Conservation (phyloP, 2,888 invertebrate species). For the Diloba caeruleocephala region DNA sequence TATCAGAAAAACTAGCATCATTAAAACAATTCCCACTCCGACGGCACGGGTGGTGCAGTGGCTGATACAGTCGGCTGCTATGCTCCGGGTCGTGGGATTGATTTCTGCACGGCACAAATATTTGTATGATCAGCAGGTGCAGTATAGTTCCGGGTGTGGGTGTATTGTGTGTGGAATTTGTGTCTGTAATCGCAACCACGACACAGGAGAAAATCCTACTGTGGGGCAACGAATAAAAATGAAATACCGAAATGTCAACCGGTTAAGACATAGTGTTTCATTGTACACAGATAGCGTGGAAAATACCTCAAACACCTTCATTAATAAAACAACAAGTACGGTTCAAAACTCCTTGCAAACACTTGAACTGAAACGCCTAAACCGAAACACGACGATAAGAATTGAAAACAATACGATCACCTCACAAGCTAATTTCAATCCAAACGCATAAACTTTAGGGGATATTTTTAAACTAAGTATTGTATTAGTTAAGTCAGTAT, state of each 20-base stretch:
- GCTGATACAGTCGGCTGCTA: too few species aligned
- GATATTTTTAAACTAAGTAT: slow-evolving; percentile 42
- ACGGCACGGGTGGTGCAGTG: too few species aligned
- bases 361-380: slow-evolving; percentile 72
- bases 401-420: slow-evolving; percentile 62
- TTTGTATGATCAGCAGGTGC: too few species aligned
- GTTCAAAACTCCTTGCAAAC: slow-evolving; percentile 67
- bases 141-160: too few species aligned
- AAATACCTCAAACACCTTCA: slow-evolving; percentile 33
- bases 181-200: too few species aligned
- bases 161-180: too few species aligned
- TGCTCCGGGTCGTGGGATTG: too few species aligned
- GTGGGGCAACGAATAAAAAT: slow-evolving; percentile 1
- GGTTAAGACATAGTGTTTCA: slow-evolving; percentile 17
- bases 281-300: slow-evolving; percentile 23
- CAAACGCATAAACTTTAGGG: slow-evolving; percentile 46
- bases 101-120: too few species aligned
- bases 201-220: too few species aligned
- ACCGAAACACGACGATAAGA: slow-evolving; percentile 78
- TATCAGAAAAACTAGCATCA: too few species aligned
- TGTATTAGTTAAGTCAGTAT: slow-evolving; percentile 60
- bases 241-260: neutral
- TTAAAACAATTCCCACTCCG: too few species aligned
- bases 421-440: slow-evolving; percentile 52
- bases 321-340: slow-evolving; percentile 55